Evolutionary conservation across 2,113 vertebrate genomes (phyloP), one percentile per base, ranked within the genome.

Genomic region (Gnathonemus longibarbis): DNA sequence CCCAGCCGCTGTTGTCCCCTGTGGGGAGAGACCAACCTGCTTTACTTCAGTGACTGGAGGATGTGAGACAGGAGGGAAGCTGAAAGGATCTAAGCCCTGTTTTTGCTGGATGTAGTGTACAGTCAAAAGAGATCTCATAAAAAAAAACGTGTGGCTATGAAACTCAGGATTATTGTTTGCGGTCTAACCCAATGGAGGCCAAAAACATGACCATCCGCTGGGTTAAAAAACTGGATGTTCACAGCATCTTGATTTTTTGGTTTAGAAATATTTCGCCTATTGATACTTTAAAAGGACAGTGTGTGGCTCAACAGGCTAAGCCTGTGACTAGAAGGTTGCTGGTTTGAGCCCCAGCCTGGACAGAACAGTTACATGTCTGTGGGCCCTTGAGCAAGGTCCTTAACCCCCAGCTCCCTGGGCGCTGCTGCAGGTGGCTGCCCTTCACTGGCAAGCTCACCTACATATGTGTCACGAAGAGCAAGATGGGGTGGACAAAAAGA

Each of bases 1-100:
- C 53, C 89, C 91, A 94, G 92, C 92, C 91, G 90, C 90, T 95
- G 56, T 93, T 93, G 93, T 94, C 92, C 89, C 91, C 93, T 94
- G 88, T 15, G 77, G 90, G 31, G 15, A 90, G 21, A 89, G 42
- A n/a, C n/a, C 24, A 84, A 11, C 10, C 24, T 46, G 39, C 24
- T n/a, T 62, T 35, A 85, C 39, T 27, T 5, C 42, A 31, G 19
- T 24, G 31, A 48, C 9, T 6, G 80, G 17, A 24, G 80, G 80
- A 45, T 45, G 80, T 21, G 5, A 84, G 19, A 84, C 19, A 84
- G 35, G 15, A 52, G 19, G 50, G 31, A 19, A 35, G 15, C 31
- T 42, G 74, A 39, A 39, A 31, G 52, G 87, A 56, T 80, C 13
- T 80, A 3, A 17, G 35, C 74, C 5, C 27, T 27, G 62, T 27